Conservation (phyloP, 2,888 invertebrate genomes). For the Mesopsocus fuscifrons region DNA sequence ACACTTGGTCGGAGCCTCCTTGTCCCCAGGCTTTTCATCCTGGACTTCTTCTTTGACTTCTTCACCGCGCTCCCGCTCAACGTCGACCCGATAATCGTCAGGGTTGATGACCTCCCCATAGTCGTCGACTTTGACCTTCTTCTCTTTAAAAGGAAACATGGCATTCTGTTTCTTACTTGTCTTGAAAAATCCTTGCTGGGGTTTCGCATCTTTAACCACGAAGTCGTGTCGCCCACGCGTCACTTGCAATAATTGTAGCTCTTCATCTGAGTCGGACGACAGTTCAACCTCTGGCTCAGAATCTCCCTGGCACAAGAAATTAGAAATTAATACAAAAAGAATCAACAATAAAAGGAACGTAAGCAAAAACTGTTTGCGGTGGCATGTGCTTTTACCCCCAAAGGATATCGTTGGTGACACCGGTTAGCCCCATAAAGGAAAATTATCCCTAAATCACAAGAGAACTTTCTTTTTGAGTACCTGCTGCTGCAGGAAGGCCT, state of each 20-base stretch:
- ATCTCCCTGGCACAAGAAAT: no score
- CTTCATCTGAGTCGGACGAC: constrained; percentile 68
- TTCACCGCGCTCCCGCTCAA: constrained; percentile 42
- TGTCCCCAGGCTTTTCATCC: constrained; percentile 38
- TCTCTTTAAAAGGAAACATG: constrained; percentile 91
- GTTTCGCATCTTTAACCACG: constrained; percentile 54
- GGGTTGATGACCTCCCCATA: constrained; percentile 90
- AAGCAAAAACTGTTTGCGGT: no score
- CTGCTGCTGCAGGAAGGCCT: constrained; percentile 25
- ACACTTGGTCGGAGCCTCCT: constrained; percentile 83
- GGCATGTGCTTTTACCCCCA: no score
- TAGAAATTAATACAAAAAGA: no score
- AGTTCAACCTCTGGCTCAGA: constrained; percentile 33
- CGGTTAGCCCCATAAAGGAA: no score
- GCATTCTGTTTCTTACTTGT: constrained; percentile 82
- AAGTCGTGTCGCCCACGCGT: constrained; percentile 70
- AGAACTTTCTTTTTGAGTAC: constrained; percentile 17
- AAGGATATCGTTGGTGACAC: not conserved
- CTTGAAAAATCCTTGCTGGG: constrained; percentile 63
- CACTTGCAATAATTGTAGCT: constrained; percentile 66
- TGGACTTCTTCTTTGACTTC: constrained; percentile 48
- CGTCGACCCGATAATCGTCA: constrained; percentile 77
- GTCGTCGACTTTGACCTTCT: constrained; percentile 79
- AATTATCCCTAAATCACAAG: constrained; percentile 10
- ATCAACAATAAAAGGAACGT: no score